These are phyloP conservation scores for Ailuropoda melanoleuca DNA, from an alignment of 2,113 vertebrate genomes.

Conservation along the genomic window DNA sequence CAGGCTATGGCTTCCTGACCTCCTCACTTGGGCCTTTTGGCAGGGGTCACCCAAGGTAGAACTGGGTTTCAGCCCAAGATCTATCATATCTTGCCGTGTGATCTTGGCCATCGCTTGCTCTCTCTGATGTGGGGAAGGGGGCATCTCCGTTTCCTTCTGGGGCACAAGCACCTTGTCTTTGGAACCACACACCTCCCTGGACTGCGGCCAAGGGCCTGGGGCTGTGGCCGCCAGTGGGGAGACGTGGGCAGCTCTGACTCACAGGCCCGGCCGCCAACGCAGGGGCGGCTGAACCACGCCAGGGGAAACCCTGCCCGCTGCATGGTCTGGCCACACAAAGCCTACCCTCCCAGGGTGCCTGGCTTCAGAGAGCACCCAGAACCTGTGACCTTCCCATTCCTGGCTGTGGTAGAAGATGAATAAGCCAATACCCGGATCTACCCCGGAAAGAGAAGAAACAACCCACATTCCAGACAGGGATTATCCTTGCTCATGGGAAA, in stretches of 20 bases:
- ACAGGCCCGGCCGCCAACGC: not conserved
- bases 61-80: not conserved
- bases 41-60: not conserved
- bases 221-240: not conserved
- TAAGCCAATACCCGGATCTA: not conserved
- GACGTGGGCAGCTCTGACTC: constrained; percentile 27
- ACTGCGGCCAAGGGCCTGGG: not conserved
- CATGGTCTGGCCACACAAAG: not conserved
- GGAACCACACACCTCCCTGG: not conserved
- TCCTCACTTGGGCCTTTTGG: not conserved
- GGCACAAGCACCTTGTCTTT: not conserved
- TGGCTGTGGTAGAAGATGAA: not conserved
- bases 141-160: not conserved
- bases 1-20: not conserved
- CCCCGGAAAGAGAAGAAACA: not conserved
- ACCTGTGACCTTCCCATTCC: not conserved
- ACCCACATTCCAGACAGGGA: not conserved
- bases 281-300: constrained; percentile 19
- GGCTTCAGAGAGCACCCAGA: not conserved
- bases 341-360: not conserved
- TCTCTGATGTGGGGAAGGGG: not conserved
- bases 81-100: not conserved
- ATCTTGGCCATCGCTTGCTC: not conserved
- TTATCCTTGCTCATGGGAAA: not conserved
- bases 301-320: not conserved